Evolutionary conservation across 1,140 invertebrate genomes (phyloP).

Genomic region (Musca vetustissima): DNA sequence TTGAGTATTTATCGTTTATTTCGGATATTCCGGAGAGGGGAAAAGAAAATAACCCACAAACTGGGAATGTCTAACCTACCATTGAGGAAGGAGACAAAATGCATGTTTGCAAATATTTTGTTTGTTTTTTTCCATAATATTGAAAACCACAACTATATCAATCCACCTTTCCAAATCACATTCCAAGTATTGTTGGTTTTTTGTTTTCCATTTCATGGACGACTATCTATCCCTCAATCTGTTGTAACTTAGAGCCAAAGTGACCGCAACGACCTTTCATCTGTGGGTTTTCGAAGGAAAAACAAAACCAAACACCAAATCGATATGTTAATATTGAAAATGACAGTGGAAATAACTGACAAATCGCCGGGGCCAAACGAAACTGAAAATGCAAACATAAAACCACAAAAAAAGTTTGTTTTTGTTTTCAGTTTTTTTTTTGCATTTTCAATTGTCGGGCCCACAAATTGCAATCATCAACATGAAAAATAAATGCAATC

Average conservation of each 20-base stretch:
- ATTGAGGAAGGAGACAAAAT: neutral
- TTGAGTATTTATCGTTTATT: neutral
- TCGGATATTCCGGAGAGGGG: no score
- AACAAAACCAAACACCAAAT: neutral
- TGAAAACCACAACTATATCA: no score
- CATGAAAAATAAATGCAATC: neutral
- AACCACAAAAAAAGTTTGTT: neutral
- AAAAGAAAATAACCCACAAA: neutral
- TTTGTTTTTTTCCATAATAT: no score
- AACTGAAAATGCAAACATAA: neutral
- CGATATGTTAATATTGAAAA: slow-evolving; percentile 20
- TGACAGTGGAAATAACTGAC: slow-evolving; percentile 5
- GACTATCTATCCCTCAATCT: no score
- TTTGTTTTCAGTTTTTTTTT: neutral
- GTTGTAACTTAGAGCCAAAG: no score
- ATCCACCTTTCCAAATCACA: no score
- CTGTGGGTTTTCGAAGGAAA: neutral
- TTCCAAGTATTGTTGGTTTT: no score
- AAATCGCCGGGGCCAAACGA: neutral
- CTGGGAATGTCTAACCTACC: no score
- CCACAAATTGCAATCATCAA: neutral
- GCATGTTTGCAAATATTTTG: neutral
- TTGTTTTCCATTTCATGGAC: no score
- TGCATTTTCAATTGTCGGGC: neutral
- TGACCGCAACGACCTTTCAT: neutral